phyloP scores from a whole-genome alignment of 2,888 invertebrate species.

The Eupithecia centaureata region DNA sequence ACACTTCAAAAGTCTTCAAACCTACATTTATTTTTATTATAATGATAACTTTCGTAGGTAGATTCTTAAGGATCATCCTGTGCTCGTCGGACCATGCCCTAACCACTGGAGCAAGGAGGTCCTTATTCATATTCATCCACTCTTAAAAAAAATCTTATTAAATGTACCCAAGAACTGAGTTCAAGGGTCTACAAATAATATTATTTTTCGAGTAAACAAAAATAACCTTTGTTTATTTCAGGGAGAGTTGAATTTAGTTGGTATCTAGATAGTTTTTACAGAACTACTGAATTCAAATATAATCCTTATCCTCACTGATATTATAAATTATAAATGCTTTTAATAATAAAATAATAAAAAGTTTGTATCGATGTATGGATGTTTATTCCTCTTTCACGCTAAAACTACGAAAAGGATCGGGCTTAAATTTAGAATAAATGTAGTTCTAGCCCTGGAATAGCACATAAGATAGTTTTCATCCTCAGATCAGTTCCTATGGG shows the following conservation, averaged over 20 bases:
- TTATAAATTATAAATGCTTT: no score
- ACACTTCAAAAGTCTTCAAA: background rate
- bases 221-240: background rate
- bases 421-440: no score
- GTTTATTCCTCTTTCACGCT: no score
- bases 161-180: slow-evolving; percentile 3
- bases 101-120: slow-evolving; percentile 27
- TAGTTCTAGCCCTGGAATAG: no score
- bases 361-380: no score
- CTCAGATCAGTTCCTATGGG: no score
- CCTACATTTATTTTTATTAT: background rate
- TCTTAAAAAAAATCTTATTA: slow-evolving; percentile 23
- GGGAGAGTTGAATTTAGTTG: background rate
- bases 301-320: no score
- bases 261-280: background rate
- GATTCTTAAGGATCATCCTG: slow-evolving; percentile 36
- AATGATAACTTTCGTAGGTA: slow-evolving; percentile 4
- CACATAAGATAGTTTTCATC: no score
- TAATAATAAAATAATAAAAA: no score
- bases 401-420: no score
- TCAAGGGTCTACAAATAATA: slow-evolving; percentile 4
- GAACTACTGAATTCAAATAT: no score
- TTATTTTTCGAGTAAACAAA: background rate
- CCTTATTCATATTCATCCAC: slow-evolving; percentile 27
- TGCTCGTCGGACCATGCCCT: slow-evolving; percentile 46